Evolutionary conservation across 2,113 vertebrate genomes (phyloP), one percentile per base, ranked within the genome.

Genomic region (Dendropsophus ebraccatus): DNA sequence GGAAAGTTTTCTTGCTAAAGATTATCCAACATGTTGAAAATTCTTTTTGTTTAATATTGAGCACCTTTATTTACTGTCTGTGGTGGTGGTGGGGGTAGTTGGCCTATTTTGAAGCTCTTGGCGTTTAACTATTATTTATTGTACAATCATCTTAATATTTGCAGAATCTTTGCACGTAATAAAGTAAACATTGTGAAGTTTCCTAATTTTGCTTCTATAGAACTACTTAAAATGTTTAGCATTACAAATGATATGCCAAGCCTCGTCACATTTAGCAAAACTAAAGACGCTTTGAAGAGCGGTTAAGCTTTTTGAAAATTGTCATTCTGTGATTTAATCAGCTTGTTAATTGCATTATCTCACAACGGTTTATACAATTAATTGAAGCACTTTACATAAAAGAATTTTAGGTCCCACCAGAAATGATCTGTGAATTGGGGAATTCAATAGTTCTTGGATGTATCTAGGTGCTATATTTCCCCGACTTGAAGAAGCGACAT

Each of bases 301-400:
- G 5, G 70, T 25, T 16, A 16, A n/a, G 47, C 25, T 49, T 52
- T 49, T 30, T 28, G 45, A 47, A 76, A 76, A 76, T 76, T 76
- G 73, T 52, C 5, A 28, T 76, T 76, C 45, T 56, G 28, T 54
- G 50, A 54, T 77, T 54, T 32, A 52, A 77, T 77, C 50, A 77
- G 45, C 65, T 70, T 69, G 60, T 37, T 82, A 69, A 82, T 82
- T 82, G 32, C 81, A 72, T 70, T 72, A 72, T 70, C 30, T 72
- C 7, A 2, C 47, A 69, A 54, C 72, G 65, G 47, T 54, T 82
- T 82, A 45, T 62, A 41, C 81, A 54, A 56, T 72, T 82, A 82
- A 82, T 82, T 72, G 49, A 37, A 70, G 30, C 30, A 69, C 30
- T 82, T 82, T 72, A 37, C 65, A 82, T 82, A 13, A 82, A 54